A percentile compares a stretch with the other conserved stretches of the same genome.
Evolutionary conservation across 2,888 invertebrate species (phyloP).

Genomic region (Desoria tigrina): DNA sequence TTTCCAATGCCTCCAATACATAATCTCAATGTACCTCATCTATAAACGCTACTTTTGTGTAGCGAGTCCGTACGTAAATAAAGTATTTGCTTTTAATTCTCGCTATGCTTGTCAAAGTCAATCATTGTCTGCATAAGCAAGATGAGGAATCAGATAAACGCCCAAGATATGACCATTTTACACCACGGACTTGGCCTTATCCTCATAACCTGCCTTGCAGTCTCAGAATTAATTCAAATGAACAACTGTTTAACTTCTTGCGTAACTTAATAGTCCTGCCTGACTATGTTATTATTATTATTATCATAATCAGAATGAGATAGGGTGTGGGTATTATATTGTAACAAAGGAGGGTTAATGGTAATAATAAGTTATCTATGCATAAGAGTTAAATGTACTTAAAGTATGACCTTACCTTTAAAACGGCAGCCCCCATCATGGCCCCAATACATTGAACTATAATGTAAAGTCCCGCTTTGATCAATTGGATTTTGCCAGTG

Average conservation of each 20-base stretch:
- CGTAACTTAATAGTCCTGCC: background rate
- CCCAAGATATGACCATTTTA: background rate
- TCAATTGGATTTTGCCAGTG: conserved; percentile 57
- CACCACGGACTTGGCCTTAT: background rate
- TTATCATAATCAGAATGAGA: conserved; percentile 3
- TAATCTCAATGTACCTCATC: too few relatives aligned
- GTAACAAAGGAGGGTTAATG: background rate
- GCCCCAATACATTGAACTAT: conserved; percentile 58
- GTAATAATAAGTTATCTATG: background rate
- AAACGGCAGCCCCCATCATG: conserved; percentile 71
- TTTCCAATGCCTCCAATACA: too few relatives aligned
- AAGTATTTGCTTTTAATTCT: too few relatives aligned
- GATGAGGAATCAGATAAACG: background rate
- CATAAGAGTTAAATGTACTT: conserved; percentile 1
- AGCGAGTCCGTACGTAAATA: too few relatives aligned
- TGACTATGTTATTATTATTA: too few relatives aligned
- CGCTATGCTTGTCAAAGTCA: background rate
- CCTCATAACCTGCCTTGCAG: background rate
- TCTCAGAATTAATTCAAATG: background rate
- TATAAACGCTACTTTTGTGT: too few relatives aligned
- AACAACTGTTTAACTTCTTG: background rate
- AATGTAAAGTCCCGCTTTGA: conserved; percentile 58
- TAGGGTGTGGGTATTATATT: conserved; percentile 2
- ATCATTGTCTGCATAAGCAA: background rate
- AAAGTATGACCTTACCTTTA: conserved; percentile 63